Conservation (phyloP, 2,113 vertebrate genomes). For the Furnarius figulus region DNA sequence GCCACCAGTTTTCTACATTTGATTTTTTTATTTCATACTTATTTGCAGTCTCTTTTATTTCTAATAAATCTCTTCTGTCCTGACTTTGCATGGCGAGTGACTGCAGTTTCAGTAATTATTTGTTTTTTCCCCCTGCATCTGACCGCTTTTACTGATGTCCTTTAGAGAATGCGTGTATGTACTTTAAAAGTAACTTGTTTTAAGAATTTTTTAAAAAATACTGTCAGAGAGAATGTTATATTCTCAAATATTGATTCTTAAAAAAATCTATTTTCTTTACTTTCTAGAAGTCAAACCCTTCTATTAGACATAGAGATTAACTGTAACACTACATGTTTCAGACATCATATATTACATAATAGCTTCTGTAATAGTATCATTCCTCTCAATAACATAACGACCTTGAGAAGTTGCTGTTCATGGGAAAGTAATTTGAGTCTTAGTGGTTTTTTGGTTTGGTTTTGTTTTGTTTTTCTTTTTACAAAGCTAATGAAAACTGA, state of each 20-base stretch:
- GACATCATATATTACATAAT: background rate
- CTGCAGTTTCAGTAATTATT: background rate
- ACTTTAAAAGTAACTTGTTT: background rate
- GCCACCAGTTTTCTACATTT: background rate
- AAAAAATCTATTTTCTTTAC: background rate
- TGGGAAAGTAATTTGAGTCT: background rate
- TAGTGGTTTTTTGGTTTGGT: background rate
- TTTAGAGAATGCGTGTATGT: background rate
- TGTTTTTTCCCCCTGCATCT: background rate
- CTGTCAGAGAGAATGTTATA: background rate
- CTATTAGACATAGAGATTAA: background rate
- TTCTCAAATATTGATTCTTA: background rate
- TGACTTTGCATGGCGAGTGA: background rate
- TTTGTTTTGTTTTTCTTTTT: background rate
- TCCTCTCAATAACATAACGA: background rate
- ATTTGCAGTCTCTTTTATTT: background rate
- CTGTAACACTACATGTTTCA: background rate
- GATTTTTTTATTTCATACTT: background rate
- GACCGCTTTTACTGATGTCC: background rate
- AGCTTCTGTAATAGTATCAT: background rate
- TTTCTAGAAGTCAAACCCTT: background rate
- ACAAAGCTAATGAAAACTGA: background rate
- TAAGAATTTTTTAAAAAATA: rapidly evolving
- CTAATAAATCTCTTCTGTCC: background rate
- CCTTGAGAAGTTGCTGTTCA: background rate